phyloP scores from a whole-genome alignment of 2,797 vertebrate genomes.

The Denticeps clupeoides region DNA sequence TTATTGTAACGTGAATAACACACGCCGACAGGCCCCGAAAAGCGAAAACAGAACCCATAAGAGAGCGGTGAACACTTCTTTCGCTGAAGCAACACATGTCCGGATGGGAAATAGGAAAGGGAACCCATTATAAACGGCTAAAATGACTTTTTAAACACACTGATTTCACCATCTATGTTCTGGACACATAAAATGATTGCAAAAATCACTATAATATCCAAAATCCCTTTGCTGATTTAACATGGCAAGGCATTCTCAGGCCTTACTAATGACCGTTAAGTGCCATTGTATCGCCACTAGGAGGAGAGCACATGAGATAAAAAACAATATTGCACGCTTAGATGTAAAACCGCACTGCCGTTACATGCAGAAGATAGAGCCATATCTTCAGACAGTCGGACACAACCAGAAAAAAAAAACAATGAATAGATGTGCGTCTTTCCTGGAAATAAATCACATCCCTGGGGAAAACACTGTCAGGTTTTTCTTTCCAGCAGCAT shows the following conservation, averaged over 20 bases:
- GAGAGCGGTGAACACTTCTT: slow-evolving; percentile 1
- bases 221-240: slow-evolving; percentile 1
- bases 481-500: slow-evolving; percentile 24
- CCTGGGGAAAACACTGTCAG: slow-evolving; percentile 13
- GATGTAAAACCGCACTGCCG: too few species aligned
- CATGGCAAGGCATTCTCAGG: not conserved
- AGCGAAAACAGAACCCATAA: slow-evolving; percentile 1
- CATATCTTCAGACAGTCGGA: slow-evolving; percentile 2
- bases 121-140: not conserved
- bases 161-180: not conserved
- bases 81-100: not conserved
- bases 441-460: not conserved
- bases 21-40: too few species aligned
- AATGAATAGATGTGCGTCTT: not conserved
- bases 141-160: not conserved
- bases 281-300: too few species aligned
- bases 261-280: not conserved
- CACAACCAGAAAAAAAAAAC: not conserved
- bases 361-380: too few species aligned
- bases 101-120: not conserved
- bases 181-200: not conserved
- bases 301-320: too few species aligned
- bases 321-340: too few species aligned
- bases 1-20: too few species aligned
- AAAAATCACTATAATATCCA: not conserved